Percentiles rank a stretch among this genome's conserved stretches.
Conservation (phyloP, 2,113 vertebrate genomes). For the Leptosomus discolor region DNA sequence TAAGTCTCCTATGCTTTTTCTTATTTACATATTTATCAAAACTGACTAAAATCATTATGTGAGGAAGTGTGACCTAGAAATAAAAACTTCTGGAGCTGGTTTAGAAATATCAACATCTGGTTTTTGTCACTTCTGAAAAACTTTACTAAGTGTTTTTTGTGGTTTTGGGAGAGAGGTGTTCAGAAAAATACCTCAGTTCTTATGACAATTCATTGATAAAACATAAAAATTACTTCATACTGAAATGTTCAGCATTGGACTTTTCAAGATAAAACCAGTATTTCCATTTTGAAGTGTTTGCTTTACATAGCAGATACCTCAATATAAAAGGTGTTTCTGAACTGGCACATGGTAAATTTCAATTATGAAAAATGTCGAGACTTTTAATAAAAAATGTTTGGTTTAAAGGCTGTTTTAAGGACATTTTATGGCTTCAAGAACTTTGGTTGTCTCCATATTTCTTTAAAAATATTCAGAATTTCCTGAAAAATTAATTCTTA, state of each 20-base stretch:
- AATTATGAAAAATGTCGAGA: neutral
- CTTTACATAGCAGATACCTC: neutral
- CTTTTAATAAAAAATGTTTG: neutral
- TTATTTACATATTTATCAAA: neutral
- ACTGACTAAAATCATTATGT: neutral
- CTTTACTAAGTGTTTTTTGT: neutral
- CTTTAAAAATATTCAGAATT: neutral
- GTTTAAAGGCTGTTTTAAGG: neutral
- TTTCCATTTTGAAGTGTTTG: neutral
- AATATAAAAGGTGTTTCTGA: neutral
- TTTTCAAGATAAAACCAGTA: neutral
- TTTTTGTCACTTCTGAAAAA: neutral
- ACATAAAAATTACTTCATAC: neutral
- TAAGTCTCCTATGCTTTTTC: neutral
- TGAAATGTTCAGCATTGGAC: neutral
- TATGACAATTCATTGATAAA: neutral
- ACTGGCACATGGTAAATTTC: neutral
- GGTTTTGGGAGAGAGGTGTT: accelerated
- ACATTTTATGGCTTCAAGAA: neutral
- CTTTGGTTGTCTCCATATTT: accelerated
- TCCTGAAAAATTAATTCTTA: neutral
- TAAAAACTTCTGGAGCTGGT: neutral
- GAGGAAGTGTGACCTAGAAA: neutral
- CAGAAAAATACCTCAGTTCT: neutral
- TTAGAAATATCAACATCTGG: neutral